phyloP scores from a whole-genome alignment of 2,888 invertebrate species.

The Synanthedon formicaeformis region DNA sequence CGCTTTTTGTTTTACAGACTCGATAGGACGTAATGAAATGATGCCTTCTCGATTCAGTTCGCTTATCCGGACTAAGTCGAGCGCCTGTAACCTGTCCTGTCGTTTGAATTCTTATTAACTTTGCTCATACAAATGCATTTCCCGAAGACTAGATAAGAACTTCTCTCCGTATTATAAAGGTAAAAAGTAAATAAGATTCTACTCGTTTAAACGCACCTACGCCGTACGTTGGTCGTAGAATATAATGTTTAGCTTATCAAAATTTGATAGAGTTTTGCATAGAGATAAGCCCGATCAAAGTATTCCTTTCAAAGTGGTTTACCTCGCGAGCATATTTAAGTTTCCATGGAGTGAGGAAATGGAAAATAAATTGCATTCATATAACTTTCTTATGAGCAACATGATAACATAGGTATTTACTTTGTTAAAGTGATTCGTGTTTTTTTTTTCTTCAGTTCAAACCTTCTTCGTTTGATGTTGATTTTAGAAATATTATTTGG shows the following conservation, averaged over 20 bases:
- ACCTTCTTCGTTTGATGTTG: too few species aligned
- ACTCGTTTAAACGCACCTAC: not conserved
- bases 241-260: conserved; percentile 10
- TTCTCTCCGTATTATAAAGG: not conserved
- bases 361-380: conserved; percentile 69
- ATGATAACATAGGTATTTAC: conserved; percentile 46
- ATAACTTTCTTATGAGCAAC: conserved; percentile 59
- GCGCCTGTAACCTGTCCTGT: conserved; percentile 18
- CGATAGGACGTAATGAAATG: conserved; percentile 45
- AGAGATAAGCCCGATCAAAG: conserved; percentile 65
- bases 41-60: conserved; percentile 34
- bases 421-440: conserved; percentile 30
- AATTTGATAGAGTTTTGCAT: conserved; percentile 61
- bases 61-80: conserved; percentile 45
- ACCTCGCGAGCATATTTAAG: conserved; percentile 67
- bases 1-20: conserved; percentile 16
- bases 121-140: conserved; percentile 4
- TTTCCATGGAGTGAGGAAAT: conserved; percentile 69
- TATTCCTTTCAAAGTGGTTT: conserved; percentile 66
- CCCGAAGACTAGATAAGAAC: conserved; percentile 8
- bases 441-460: not conserved
- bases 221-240: not conserved
- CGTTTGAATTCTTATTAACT: conserved; percentile 10
- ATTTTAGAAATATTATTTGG: too few species aligned
- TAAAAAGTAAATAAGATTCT: not conserved